Base-by-base conservation (phyloP, 2,113 vertebrate genomes). In the Myotis lucifugus region DNA sequence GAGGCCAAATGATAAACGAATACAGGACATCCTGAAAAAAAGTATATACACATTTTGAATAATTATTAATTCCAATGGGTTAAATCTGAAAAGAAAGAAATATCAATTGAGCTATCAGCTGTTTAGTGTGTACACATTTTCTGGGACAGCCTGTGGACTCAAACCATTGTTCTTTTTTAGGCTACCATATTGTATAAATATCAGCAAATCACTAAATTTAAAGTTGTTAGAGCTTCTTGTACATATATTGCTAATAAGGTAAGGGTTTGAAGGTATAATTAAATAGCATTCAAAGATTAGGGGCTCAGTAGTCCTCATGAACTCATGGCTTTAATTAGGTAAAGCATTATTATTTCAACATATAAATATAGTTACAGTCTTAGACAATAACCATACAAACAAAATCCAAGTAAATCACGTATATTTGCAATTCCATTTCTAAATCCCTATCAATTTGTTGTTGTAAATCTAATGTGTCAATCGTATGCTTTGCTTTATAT, bases 361-460 rank as follows among this genome's bases (percentile, higher is more conserved):
- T 61, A 48, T 8, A 89, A 78, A 52, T 85, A 77, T 40, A 56
- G 18, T 9, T 82, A 70, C 37, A 37, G 29, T 67, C n/a, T 86
- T 85, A 40, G 17, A n/a, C 6, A 50, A 46, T 40, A 29, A 50
- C 42, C 76, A 40, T 13, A 25, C 32, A 79, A 91, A 79, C 25
- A 90, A 89, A 94, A 89, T 85, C 23, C n/a, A 91, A 46, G 25
- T 54, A 87, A 77, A 25, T 82, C 8, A 56, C 8, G 86, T 73
- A 12, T 12, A 78, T 59, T 87, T 78, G 2, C 7, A 91, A 48
- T 74, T 50, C 15, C n/a, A 72, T 85, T 77, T 88, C 37, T 90
- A 77, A 92, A 46, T 1, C n/a, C 19, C 29, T 46, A 25, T 82
- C 40, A 88, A 56, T 82, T 84, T 90, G 34, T 67, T 79, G 21